Conservation (phyloP, 1,140 invertebrate species). For the Pinna nobilis region DNA sequence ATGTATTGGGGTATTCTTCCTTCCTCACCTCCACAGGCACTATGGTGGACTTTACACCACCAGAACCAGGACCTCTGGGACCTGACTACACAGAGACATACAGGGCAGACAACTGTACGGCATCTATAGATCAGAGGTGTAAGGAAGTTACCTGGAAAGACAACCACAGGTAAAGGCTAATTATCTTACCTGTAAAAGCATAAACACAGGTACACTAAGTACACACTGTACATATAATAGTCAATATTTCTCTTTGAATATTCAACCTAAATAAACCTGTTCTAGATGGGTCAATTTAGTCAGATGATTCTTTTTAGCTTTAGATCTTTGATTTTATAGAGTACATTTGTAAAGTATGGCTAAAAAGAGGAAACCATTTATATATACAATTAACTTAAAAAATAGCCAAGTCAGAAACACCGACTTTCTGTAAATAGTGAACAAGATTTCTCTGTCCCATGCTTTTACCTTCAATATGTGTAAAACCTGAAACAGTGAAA, state of each 20-base stretch:
- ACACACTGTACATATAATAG: background rate
- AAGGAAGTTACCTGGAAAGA: conserved; percentile 25
- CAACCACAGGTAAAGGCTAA: conserved; percentile 37
- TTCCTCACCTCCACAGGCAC: conserved; percentile 27
- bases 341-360: background rate
- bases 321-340: background rate
- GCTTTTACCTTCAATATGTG: no score
- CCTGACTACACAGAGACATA: conserved; percentile 2
- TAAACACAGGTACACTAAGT: background rate
- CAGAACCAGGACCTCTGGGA: conserved; percentile 37
- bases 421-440: no score
- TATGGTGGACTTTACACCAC: conserved; percentile 42
- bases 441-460: no score
- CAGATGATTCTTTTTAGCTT: background rate
- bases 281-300: background rate
- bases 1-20: conserved; percentile 21
- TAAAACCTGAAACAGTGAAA: no score
- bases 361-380: background rate
- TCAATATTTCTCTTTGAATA: background rate
- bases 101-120: conserved; percentile 26
- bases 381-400: background rate
- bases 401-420: no score
- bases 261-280: background rate
- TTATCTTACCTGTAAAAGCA: background rate
- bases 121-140: conserved; percentile 34